A percentile compares a stretch with the other conserved stretches of the same genome.
Conservation (phyloP, 2,888 invertebrate genomes). For the Nudaria mundana region DNA sequence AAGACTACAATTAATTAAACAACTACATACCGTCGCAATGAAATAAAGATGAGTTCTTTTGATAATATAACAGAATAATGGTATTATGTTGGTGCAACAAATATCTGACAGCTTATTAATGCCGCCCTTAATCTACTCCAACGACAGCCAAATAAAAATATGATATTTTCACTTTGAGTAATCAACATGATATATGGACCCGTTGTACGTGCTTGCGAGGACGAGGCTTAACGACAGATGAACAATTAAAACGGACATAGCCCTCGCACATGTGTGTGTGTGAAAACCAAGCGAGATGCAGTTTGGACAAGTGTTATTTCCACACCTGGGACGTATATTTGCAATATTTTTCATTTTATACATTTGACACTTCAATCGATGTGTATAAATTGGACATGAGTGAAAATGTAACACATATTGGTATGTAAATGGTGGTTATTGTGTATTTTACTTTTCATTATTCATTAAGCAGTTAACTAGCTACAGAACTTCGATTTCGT, state of each 20-base stretch:
- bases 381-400: too few relatives aligned
- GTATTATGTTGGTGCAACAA: slow-evolving; percentile 4
- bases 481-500: too few relatives aligned
- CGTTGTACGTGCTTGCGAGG: slow-evolving; percentile 44
- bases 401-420: too few relatives aligned
- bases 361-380: too few relatives aligned
- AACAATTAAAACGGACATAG: slow-evolving; percentile 56
- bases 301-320: slow-evolving; percentile 22
- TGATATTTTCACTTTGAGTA: slow-evolving; percentile 56
- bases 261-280: slow-evolving; percentile 12
- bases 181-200: slow-evolving; percentile 56
- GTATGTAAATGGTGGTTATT: too few relatives aligned
- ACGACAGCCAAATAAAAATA: slow-evolving; percentile 48
- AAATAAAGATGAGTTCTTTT: neutral
- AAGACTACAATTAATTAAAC: too few relatives aligned
- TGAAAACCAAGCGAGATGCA: slow-evolving; percentile 28
- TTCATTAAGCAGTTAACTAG: too few relatives aligned
- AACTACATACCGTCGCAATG: neutral
- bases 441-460: too few relatives aligned
- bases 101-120: slow-evolving; percentile 22
- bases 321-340: slow-evolving; percentile 13
- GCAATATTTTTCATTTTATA: too few relatives aligned
- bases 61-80: slow-evolving; percentile 2
- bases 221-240: slow-evolving; percentile 48
- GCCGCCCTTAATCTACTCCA: slow-evolving; percentile 32